Evolutionary conservation across 2,113 vertebrate genomes (phyloP).

Genomic region (Rhinolophus sinicus): DNA sequence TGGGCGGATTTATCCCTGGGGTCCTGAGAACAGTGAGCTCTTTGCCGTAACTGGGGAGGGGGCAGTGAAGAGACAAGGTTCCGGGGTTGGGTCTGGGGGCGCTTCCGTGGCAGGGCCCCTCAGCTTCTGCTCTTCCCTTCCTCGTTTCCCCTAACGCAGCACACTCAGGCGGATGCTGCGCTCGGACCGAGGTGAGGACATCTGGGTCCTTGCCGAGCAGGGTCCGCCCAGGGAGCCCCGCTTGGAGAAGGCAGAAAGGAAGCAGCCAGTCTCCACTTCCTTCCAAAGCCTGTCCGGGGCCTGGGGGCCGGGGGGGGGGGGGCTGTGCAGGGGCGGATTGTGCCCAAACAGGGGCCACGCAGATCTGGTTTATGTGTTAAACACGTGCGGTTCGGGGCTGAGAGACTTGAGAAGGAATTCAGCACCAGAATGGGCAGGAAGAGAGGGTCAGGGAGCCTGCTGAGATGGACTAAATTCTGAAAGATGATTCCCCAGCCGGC

Average conservation of each 20-base stretch:
- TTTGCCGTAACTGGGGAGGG: not conserved
- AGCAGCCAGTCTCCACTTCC: conserved; percentile 50
- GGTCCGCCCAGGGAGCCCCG: not conserved
- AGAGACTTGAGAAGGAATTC: not conserved
- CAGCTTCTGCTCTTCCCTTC: not conserved
- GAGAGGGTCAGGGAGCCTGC: conserved; percentile 40
- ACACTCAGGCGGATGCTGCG: not conserved
- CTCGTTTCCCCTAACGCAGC: not conserved
- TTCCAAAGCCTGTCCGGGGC: conserved; percentile 50
- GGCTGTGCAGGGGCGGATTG: not conserved
- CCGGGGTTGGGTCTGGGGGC: not conserved
- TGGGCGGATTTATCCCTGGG: conserved; percentile 2
- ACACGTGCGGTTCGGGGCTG: conserved; percentile 24
- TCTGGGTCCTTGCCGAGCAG: not conserved
- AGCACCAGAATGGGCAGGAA: conserved; percentile 12
- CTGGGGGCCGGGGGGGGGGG: not conserved
- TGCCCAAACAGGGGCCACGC: not conserved
- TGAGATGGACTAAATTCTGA: conserved; percentile 59
- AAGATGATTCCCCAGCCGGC: conserved; percentile 30
- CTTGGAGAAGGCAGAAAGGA: not conserved
- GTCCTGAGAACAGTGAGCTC: not conserved
- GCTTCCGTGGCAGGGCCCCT: not conserved
- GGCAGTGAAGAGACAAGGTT: not conserved
- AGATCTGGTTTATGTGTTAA: not conserved
- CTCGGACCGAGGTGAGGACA: not conserved